phyloP scores from a whole-genome alignment of 2,797 vertebrate species.

The Coregonus sp. region DNA sequence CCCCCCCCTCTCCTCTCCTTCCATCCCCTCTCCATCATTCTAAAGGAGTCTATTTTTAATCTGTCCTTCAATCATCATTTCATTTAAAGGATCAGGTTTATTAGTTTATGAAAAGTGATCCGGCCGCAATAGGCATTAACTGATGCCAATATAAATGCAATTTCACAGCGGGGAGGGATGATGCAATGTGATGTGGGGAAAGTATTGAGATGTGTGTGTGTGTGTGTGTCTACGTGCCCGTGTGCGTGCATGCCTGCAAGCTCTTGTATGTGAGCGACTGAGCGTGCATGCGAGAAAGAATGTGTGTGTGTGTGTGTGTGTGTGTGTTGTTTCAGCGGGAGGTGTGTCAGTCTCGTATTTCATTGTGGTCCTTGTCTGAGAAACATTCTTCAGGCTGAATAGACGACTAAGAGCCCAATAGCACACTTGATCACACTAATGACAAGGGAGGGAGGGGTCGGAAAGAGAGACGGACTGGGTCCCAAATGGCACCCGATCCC shows the following conservation, averaged over 20 bases:
- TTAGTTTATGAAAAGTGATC: constrained; percentile 1
- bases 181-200: background rate
- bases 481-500: background rate
- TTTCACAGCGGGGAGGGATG: constrained; percentile 57
- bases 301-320: background rate
- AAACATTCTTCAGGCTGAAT: background rate
- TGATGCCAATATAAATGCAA: constrained; percentile 68
- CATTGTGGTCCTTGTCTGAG: background rate
- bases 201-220: background rate
- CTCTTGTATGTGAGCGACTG: background rate
- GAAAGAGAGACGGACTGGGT: background rate
- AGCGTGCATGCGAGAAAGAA: background rate
- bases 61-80: background rate
- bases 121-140: background rate
- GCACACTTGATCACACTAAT: background rate
- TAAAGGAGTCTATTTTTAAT: background rate
- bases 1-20: too few relatives aligned
- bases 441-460: background rate
- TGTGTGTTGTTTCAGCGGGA: background rate
- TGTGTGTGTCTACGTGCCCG: background rate
- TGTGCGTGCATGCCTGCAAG: background rate
- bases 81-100: background rate
- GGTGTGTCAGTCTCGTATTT: background rate
- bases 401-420: background rate
- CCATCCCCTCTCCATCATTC: background rate